These are phyloP conservation scores for Cyrtonyx montezumae DNA, from an alignment of 2,113 vertebrate species.

Conservation along the genomic window DNA sequence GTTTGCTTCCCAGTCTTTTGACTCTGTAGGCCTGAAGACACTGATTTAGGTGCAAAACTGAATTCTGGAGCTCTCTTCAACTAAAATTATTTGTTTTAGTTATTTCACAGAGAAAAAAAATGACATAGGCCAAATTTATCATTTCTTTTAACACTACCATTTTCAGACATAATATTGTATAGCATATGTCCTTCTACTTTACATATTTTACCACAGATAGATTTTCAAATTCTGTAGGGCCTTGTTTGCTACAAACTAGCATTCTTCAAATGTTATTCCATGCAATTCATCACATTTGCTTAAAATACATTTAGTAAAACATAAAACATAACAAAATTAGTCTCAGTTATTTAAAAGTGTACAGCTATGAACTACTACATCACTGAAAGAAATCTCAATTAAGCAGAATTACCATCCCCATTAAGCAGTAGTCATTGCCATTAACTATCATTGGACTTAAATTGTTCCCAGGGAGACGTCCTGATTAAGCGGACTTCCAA, in stretches of 20 bases:
- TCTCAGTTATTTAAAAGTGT: slow-evolving; percentile 64
- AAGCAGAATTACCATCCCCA: slow-evolving; percentile 66
- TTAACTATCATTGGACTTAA: slow-evolving; percentile 71
- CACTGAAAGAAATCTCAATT: slow-evolving; percentile 61
- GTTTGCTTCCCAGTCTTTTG: neutral
- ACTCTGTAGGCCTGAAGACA: neutral
- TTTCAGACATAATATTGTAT: neutral
- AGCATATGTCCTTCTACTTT: neutral
- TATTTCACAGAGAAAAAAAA: neutral
- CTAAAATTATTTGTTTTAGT: neutral
- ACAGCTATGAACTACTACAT: slow-evolving; percentile 46
- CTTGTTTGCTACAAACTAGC: neutral
- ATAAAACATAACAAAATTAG: slow-evolving; percentile 42
- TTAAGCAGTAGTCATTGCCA: slow-evolving; percentile 71
- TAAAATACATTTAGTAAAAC: slow-evolving; percentile 45
- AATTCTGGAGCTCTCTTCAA: neutral
- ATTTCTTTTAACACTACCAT: neutral
- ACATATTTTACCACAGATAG: neutral
- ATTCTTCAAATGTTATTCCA: slow-evolving; percentile 17
- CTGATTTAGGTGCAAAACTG: neutral
- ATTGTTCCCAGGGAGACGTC: slow-evolving; percentile 62
- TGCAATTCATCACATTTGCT: slow-evolving; percentile 23
- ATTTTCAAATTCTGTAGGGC: neutral
- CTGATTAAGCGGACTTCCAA: slow-evolving; percentile 68
- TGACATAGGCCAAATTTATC: neutral